These are phyloP conservation scores for Suncus etruscus DNA, from an alignment of 2,113 vertebrate genomes.

Conservation along the genomic window DNA sequence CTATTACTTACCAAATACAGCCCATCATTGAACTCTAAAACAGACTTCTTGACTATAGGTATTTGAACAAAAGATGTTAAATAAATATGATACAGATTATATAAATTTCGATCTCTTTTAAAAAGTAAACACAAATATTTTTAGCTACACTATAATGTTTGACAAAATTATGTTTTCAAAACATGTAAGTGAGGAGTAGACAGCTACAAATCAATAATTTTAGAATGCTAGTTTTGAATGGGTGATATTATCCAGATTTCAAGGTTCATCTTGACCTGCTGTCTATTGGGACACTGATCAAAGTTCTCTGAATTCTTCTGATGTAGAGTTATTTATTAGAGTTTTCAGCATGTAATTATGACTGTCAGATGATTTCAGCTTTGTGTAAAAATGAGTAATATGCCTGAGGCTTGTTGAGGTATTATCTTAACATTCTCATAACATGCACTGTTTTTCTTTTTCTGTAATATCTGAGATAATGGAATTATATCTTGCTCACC, in stretches of 20 bases:
- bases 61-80: constrained; percentile 61
- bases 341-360: constrained; percentile 80
- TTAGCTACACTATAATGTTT: constrained; percentile 68
- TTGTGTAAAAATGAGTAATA: constrained; percentile 80
- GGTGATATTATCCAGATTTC: constrained; percentile 80
- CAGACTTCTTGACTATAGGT: constrained; percentile 41
- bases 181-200: constrained; percentile 53
- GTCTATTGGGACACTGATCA: constrained; percentile 83
- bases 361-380: constrained; percentile 72
- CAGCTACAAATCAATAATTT: constrained; percentile 59
- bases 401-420: constrained; percentile 58
- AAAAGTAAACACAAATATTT: constrained; percentile 63
- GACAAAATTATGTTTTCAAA: constrained; percentile 69
- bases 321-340: constrained; percentile 83
- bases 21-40: not conserved
- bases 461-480: constrained; percentile 66
- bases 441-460: constrained; percentile 70
- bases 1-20: not conserved
- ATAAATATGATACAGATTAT: constrained; percentile 55
- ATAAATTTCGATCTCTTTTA: constrained; percentile 48
- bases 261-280: constrained; percentile 82
- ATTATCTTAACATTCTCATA: constrained; percentile 61
- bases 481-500: constrained; percentile 41
- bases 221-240: constrained; percentile 55
- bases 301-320: constrained; percentile 83